Conservation (phyloP, 2,888 invertebrate species). For the Morpho achilles region DNA sequence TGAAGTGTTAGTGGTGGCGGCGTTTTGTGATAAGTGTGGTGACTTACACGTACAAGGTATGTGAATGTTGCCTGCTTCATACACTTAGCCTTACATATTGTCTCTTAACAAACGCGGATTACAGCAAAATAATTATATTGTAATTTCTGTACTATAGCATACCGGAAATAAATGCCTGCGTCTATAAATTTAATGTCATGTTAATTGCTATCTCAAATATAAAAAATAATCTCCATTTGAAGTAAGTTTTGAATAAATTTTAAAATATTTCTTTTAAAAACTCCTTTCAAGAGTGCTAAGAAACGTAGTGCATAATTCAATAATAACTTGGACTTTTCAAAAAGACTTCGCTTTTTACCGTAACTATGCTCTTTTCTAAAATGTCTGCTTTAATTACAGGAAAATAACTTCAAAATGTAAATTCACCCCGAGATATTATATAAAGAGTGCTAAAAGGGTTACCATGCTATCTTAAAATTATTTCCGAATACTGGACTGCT, state of each 20-base stretch:
- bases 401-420: conserved; percentile 6
- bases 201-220: too few species aligned
- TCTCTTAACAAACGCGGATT: too few species aligned
- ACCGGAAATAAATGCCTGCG: too few species aligned
- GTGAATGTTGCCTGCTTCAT: too few species aligned
- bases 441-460: neutral
- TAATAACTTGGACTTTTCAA: conserved; percentile 1
- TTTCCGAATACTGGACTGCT: neutral
- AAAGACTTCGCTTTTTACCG: neutral
- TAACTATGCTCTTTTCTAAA: neutral
- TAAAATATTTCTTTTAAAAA: neutral
- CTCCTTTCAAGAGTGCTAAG: neutral
- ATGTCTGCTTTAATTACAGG: conserved; percentile 1
- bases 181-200: too few species aligned
- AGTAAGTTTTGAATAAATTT: neutral
- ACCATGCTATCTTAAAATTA: neutral
- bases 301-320: neutral
- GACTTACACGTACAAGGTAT: too few species aligned
- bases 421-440: conserved; percentile 2
- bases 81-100: too few species aligned
- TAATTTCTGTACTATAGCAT: too few species aligned
- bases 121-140: too few species aligned
- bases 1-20: too few species aligned
- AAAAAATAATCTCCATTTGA: too few species aligned
- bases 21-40: too few species aligned